Conservation (phyloP, 2,888 invertebrate species). For the Metopia argyrocephala region DNA sequence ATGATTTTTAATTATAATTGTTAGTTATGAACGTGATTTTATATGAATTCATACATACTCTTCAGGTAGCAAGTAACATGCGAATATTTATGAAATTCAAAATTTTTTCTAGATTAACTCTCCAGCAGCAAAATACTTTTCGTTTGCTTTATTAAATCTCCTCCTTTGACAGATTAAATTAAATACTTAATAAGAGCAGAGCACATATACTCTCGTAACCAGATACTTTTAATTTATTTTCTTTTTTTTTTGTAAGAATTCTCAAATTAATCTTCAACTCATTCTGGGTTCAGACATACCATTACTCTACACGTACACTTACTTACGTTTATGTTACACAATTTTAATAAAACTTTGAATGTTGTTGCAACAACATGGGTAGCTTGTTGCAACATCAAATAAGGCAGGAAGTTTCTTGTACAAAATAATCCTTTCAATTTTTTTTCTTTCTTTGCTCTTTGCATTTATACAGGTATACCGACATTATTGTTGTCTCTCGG, state of each 20-base stretch:
- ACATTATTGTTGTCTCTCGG: background rate
- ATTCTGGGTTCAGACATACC: background rate
- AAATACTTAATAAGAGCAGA: conserved; percentile 32
- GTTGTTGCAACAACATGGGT: background rate
- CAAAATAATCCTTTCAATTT: background rate
- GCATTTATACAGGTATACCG: conserved; percentile 12
- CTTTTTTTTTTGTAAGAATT: conserved; percentile 10
- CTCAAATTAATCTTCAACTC: conserved; percentile 40
- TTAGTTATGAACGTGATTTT: too few relatives aligned
- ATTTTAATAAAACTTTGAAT: conserved; percentile 5
- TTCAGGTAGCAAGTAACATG: too few relatives aligned
- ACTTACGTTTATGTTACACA: conserved; percentile 40
- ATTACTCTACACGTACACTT: background rate
- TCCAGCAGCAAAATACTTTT: too few relatives aligned
- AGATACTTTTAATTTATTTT: conserved; percentile 45
- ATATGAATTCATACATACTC: too few relatives aligned
- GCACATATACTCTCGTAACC: background rate
- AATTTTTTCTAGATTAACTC: too few relatives aligned
- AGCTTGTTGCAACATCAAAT: background rate
- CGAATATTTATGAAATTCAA: too few relatives aligned
- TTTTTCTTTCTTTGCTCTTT: conserved; percentile 5
- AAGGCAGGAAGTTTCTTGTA: conserved; percentile 22
- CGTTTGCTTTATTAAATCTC: too few relatives aligned
- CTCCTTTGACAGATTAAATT: conserved; percentile 29
- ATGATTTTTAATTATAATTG: too few relatives aligned